Percentiles rank a stretch among this genome's conserved stretches.
Conservation (phyloP, 2,888 invertebrate species). For the Pyrrhia umbra region DNA sequence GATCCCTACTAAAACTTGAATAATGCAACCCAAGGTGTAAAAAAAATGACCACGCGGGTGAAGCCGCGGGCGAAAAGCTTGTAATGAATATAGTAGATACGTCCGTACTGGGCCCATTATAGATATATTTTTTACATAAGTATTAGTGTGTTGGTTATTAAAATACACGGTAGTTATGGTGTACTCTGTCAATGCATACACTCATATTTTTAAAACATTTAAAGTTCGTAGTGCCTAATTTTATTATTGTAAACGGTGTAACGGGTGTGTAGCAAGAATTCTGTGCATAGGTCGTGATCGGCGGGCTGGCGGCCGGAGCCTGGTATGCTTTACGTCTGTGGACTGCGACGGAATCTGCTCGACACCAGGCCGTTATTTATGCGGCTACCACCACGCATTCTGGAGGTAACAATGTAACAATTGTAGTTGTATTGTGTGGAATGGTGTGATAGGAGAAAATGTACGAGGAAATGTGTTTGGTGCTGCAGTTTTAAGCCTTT, state of each 20-base stretch:
- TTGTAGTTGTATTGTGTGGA: background rate
- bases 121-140: too few relatives aligned
- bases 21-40: too few relatives aligned
- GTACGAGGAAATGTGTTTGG: background rate
- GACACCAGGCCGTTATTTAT: slow-evolving; percentile 92
- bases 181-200: background rate
- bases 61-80: too few relatives aligned
- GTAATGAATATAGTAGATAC: too few relatives aligned
- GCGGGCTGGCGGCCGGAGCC: slow-evolving; percentile 92
- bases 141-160: too few relatives aligned
- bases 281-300: slow-evolving; percentile 82
- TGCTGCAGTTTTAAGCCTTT: background rate
- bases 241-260: background rate
- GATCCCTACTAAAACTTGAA: too few relatives aligned
- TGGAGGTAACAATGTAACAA: slow-evolving; percentile 88
- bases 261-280: background rate
- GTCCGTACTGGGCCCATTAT: too few relatives aligned
- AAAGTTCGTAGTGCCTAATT: background rate
- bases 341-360: slow-evolving; percentile 93
- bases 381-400: slow-evolving; percentile 94
- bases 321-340: slow-evolving; percentile 93
- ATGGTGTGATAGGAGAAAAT: background rate
- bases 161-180: background rate
- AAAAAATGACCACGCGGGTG: too few relatives aligned
- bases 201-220: background rate